Base-by-base conservation (phyloP, 2,888 invertebrate genomes). In the Hypomecis punctinalis region DNA sequence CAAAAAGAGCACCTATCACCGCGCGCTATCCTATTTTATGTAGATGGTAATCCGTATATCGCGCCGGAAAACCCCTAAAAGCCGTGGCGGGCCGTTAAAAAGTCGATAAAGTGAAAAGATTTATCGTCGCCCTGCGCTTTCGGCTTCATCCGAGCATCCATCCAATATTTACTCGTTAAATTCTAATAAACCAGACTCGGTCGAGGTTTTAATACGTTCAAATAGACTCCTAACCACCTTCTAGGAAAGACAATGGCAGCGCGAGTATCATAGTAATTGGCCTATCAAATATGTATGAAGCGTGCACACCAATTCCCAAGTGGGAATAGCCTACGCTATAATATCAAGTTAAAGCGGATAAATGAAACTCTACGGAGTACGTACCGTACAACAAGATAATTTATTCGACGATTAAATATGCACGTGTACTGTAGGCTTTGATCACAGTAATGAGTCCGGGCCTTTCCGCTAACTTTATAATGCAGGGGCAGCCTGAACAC, bases 401-500 rank as follows among this genome's bases (percentile, higher is more conserved):
- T 63, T 60, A 70, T 68, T 70, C 68, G 54, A 39, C 61, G 61
- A 66, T 69, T 68, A 61, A 59, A 68, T 63, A 69, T 68, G 60
- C 58, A 67, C 49, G 66, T 53, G 60, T 55, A 60, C 56, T 55
- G 57, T 65, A 61, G 62, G 63, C 67, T 69, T 70, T 69, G 64
- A 70, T 72, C 67, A 62, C 49, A 59, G 67, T 62, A 67, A 69
- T 62, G 63, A 64, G 60, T 47, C 33, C 39, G 48, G 63, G 60
- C 55, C 55, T 49, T 40, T 53, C 65, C 67, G 59, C 61, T 69
- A 69, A 73, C 68, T 63, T 70, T 63, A 64, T 68, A 71, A 71
- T 66, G 54, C 49, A 61, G 58, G 56, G 62, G 56, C 37, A 48
- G 63, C 36, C 60, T 49, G 63, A 59, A 63, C 52, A 58, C 55